These are phyloP conservation scores for Microtus ochrogaster DNA, from an alignment of 2,113 vertebrate genomes.

Conservation along the genomic window DNA sequence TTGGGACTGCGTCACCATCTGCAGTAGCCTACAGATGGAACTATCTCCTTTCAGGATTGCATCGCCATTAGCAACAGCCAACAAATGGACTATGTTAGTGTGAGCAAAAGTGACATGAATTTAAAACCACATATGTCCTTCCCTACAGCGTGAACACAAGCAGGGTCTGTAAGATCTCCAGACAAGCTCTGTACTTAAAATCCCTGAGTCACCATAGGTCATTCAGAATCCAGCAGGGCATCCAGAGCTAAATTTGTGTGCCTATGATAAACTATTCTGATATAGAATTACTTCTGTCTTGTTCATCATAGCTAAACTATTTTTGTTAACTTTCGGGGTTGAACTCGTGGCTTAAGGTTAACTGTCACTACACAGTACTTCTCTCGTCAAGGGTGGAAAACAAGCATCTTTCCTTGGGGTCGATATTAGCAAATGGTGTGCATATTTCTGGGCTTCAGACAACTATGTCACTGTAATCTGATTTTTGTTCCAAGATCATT, in stretches of 20 bases:
- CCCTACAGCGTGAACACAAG: background rate
- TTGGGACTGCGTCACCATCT: background rate
- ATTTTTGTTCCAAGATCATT: conserved; percentile 74
- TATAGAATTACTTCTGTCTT: background rate
- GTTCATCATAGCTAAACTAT: background rate
- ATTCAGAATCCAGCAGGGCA: background rate
- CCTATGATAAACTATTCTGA: background rate
- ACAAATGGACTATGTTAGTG: background rate
- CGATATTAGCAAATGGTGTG: conserved; percentile 29
- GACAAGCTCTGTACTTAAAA: conserved; percentile 41
- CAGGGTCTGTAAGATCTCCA: background rate
- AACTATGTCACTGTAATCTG: conserved; percentile 58
- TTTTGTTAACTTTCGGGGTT: conserved; percentile 31
- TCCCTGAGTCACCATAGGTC: background rate
- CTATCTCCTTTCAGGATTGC: background rate
- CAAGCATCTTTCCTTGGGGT: conserved; percentile 35
- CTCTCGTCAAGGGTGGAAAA: conserved; percentile 40
- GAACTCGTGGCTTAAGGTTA: conserved; percentile 5
- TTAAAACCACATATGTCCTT: background rate
- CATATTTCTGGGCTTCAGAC: conserved; percentile 53
- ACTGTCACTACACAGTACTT: background rate
- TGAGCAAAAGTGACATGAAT: background rate
- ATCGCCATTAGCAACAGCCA: background rate
- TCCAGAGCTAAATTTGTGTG: background rate
- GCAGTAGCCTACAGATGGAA: background rate